phyloP scores from a whole-genome alignment of 2,888 invertebrate genomes.

The Pantelozetes paolii region DNA sequence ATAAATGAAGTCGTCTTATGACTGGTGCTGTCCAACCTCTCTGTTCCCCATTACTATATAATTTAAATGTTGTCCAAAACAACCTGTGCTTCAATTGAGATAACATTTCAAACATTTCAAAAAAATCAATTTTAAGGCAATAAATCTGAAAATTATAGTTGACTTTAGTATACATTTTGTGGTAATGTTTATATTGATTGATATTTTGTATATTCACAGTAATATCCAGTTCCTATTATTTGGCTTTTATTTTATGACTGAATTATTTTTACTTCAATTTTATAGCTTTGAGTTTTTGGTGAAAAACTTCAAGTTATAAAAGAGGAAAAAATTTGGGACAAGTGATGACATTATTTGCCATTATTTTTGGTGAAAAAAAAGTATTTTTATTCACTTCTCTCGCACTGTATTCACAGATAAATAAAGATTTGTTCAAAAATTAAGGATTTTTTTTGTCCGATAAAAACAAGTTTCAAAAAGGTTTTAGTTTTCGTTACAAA shows the following conservation, averaged over 20 bases:
- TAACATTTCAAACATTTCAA: too few relatives aligned
- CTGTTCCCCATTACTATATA: not conserved
- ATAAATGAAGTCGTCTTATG: not conserved
- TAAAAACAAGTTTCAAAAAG: too few relatives aligned
- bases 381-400: too few relatives aligned
- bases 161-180: too few relatives aligned
- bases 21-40: not conserved
- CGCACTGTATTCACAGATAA: not conserved
- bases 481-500: too few relatives aligned
- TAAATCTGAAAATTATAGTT: too few relatives aligned
- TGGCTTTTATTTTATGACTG: not conserved
- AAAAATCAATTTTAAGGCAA: too few relatives aligned
- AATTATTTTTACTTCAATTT: not conserved
- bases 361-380: too few relatives aligned
- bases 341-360: slow-evolving; percentile 15
- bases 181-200: too few relatives aligned
- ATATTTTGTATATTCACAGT: not conserved
- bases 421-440: too few relatives aligned
- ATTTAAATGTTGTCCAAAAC: not conserved
- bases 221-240: too few relatives aligned
- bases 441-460: too few relatives aligned
- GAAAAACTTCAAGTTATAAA: not conserved
- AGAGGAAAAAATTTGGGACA: slow-evolving; percentile 16
- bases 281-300: not conserved
- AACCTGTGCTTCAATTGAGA: not conserved